Evolutionary conservation across 1,140 invertebrate species (phyloP).

Genomic region (Neodiprion fabricii): DNA sequence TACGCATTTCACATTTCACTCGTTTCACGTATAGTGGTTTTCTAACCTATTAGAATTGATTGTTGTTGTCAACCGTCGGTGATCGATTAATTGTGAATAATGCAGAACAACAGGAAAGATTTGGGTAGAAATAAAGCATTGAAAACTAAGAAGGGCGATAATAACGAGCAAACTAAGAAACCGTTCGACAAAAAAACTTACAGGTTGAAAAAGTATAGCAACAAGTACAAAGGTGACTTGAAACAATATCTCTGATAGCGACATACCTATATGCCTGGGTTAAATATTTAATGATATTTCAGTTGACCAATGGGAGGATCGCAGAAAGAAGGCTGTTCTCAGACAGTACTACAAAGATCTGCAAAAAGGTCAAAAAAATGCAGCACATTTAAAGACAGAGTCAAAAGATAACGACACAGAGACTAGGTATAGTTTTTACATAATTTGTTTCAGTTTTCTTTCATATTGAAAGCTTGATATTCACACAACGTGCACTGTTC

Average conservation of each 20-base stretch:
- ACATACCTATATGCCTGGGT: too few species aligned
- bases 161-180: slow-evolving; percentile 45
- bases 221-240: slow-evolving; percentile 66
- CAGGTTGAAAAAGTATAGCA: slow-evolving; percentile 70
- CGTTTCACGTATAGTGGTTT: too few species aligned
- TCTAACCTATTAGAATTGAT: too few species aligned
- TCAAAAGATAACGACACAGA: slow-evolving; percentile 31
- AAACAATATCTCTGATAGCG: not conserved
- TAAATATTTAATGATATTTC: slow-evolving; percentile 18
- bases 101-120: not conserved
- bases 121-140: not conserved
- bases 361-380: slow-evolving; percentile 53
- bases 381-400: slow-evolving; percentile 32
- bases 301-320: slow-evolving; percentile 70
- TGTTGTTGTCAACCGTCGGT: too few species aligned
- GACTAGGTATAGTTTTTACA: not conserved
- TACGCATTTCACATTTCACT: too few species aligned
- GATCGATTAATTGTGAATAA: too few species aligned
- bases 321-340: slow-evolving; percentile 64
- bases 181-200: slow-evolving; percentile 71
- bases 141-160: not conserved
- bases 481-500: not conserved
- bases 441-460: not conserved
- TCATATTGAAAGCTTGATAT: not conserved
- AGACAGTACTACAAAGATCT: slow-evolving; percentile 65